Base-by-base conservation (phyloP, 2,888 invertebrate genomes). In the Mantis religiosa region DNA sequence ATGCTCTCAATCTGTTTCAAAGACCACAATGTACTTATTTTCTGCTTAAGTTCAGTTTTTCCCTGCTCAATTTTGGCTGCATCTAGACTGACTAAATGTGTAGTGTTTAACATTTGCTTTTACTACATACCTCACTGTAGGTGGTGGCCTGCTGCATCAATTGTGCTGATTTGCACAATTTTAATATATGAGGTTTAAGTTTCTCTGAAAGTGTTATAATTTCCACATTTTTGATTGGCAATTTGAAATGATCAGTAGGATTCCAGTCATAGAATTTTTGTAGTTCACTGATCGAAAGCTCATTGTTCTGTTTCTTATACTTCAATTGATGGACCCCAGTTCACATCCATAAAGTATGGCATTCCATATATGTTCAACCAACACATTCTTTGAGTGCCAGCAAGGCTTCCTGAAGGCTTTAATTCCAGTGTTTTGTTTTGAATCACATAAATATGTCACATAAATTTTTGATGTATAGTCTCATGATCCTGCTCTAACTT, bases 361-460 rank as follows among this genome's bases (percentile, higher is more conserved):
- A 87, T 87, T 34, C 87, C 87, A 34, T 27, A 87, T 41, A 87
- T 82, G 34, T 82, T 82, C 12, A n/a, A 34, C 87, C 87, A 87
- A 15, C 8, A 82, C 14, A 14, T 0, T 14, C n/a, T 41, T 12
- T 9, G 28, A 28, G 81, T 27, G 8, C 1, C 3, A 15, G 20
- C 12, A 20, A n/a, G 54, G 3, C 81, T 30, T 20, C 20, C 28
- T 54, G 6, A 12, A 86, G 2, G 25, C 25, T 86, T 81, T 1
- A 87, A 1, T 28, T 82, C 30, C n/a, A 81, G 15, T 25, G 82
- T 87, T 25, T 27, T 82, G n/a, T 87, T n/a, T 3, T 20, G 34
- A 2, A 82, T 9, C 2, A 20, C 15, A 9, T 27, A 25, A 0
- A 87, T 14, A 20, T 87, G n/a, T 34, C 9, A 27, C 15, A 14